Conservation (phyloP, 2,797 vertebrate species). For the Gymnoscopelus microlampas region DNA sequence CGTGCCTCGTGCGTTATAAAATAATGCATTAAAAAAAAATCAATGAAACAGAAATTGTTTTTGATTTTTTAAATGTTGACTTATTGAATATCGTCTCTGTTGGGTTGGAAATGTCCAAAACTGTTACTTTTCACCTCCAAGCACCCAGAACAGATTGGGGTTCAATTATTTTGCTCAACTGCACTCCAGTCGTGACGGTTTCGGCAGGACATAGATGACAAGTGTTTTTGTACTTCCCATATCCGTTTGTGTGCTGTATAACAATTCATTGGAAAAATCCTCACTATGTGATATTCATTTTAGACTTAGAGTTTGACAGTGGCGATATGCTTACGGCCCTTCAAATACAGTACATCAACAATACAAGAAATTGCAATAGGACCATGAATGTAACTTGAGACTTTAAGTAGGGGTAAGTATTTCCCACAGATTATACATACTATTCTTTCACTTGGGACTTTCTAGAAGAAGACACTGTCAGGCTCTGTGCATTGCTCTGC, state of each 20-base stretch:
- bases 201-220: constrained; percentile 28
- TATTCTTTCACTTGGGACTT: no score
- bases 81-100: no score
- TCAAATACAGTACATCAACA: constrained; percentile 18
- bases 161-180: not conserved
- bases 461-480: not conserved
- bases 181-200: constrained; percentile 7
- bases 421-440: constrained; percentile 1
- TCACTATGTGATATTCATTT: not conserved
- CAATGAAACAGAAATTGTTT: no score
- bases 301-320: not conserved
- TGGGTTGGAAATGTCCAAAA: no score
- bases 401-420: not conserved
- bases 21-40: not conserved
- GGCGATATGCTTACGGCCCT: not conserved
- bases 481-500: no score
- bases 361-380: constrained; percentile 4
- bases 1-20: no score
- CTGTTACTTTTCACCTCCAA: no score
- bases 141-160: no score
- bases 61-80: no score
- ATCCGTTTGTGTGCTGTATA: not conserved
- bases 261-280: not conserved
- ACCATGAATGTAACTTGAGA: constrained; percentile 15
- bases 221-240: constrained; percentile 33